These are phyloP conservation scores for Epinephelus moara DNA, from an alignment of 2,113 vertebrate species.

Conservation along the genomic window DNA sequence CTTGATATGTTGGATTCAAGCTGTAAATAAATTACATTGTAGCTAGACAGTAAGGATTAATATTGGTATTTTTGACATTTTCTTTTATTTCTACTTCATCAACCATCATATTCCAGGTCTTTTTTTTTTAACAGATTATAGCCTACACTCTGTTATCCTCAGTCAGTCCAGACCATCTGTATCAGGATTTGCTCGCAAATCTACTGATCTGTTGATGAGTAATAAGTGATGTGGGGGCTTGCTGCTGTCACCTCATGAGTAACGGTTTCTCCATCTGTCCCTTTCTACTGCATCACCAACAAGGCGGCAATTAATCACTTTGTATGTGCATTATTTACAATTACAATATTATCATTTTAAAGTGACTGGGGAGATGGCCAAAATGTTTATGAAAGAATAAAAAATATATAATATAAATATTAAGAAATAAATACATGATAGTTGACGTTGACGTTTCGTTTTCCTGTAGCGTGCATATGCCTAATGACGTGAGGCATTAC, in stretches of 20 bases:
- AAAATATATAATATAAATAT: no score
- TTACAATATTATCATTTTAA: background rate
- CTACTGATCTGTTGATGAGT: slow-evolving; percentile 51
- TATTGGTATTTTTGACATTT: background rate
- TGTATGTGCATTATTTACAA: background rate
- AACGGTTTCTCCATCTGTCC: slow-evolving; percentile 58
- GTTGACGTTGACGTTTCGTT: no score
- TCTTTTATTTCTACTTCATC: background rate
- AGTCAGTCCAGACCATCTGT: slow-evolving; percentile 39
- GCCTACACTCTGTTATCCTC: slow-evolving; percentile 9
- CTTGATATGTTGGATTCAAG: no score
- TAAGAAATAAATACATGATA: no score
- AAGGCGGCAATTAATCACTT: background rate
- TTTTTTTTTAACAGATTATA: slow-evolving; percentile 27
- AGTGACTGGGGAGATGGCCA: background rate
- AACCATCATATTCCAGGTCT: background rate
- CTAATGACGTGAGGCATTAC: no score
- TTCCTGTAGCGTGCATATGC: no score
- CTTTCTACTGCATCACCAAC: slow-evolving; percentile 6
- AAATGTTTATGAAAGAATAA: background rate
- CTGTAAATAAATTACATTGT: background rate
- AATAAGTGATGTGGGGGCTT: slow-evolving; percentile 42
- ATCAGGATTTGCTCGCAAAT: slow-evolving; percentile 54
- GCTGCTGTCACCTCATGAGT: slow-evolving; percentile 24
- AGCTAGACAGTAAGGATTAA: background rate